A percentile compares a stretch with the other conserved stretches of the same genome.
phyloP scores from a whole-genome alignment of 2,888 invertebrate species.

The Ptilodon capucinus region DNA sequence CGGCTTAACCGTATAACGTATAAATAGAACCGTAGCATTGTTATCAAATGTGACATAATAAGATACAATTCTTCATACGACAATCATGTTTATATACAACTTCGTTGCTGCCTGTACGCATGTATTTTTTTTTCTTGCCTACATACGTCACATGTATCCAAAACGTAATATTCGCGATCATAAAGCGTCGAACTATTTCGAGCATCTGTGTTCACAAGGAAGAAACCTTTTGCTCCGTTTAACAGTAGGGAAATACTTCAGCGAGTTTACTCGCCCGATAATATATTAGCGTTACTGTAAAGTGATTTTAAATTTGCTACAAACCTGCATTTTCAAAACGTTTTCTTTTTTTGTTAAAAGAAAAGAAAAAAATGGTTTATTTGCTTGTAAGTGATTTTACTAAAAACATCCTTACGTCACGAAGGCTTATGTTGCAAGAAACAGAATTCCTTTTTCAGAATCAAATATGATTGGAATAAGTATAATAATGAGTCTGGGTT shows the following conservation, averaged over 20 bases:
- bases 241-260: neutral
- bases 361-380: too few species aligned
- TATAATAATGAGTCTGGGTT: too few species aligned
- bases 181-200: constrained; percentile 54
- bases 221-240: constrained; percentile 32
- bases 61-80: constrained; percentile 13
- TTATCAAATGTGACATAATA: constrained; percentile 12
- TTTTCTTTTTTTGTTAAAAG: too few species aligned
- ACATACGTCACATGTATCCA: constrained; percentile 36
- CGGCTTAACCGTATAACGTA: too few species aligned
- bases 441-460: too few species aligned
- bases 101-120: constrained; percentile 12
- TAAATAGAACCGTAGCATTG: too few species aligned
- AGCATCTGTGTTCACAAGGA: constrained; percentile 49
- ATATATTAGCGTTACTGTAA: neutral
- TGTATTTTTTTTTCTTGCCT: constrained; percentile 21
- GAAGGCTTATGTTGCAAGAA: too few species aligned
- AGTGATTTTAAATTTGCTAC: neutral
- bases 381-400: too few species aligned
- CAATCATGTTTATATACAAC: constrained; percentile 16
- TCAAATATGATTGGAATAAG: too few species aligned
- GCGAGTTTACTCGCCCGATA: neutral
- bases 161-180: constrained; percentile 55
- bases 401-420: too few species aligned
- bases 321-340: too few species aligned